A percentile compares a stretch with the other conserved stretches of the same genome.
These are phyloP conservation scores for Leptinotarsa juncta DNA, from an alignment of 2,888 invertebrate species.

Conservation along the genomic window DNA sequence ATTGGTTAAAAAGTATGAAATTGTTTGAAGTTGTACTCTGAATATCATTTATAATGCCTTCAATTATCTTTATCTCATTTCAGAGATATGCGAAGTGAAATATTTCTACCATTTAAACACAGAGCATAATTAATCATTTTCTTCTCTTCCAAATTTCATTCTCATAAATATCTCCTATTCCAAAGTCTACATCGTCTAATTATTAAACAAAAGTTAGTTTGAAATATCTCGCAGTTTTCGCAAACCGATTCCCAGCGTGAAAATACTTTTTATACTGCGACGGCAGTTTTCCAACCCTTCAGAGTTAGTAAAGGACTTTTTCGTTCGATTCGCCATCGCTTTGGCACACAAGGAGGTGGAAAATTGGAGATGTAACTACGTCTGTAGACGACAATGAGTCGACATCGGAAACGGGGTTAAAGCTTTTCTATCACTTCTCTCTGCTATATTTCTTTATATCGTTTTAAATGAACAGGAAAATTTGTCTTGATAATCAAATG, in stretches of 20 bases:
- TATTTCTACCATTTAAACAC: too few species aligned
- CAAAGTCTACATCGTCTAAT: neutral
- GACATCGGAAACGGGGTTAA: conserved; percentile 1
- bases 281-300: neutral
- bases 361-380: conserved; percentile 8
- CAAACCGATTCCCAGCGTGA: neutral
- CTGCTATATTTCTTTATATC: neutral
- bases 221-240: neutral
- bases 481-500: neutral
- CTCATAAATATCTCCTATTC: neutral
- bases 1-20: too few species aligned
- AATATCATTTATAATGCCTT: too few species aligned
- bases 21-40: too few species aligned
- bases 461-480: neutral
- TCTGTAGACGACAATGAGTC: neutral
- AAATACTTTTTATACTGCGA: neutral
- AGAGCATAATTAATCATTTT: too few species aligned
- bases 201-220: neutral
- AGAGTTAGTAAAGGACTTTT: neutral
- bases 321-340: conserved; percentile 1
- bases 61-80: too few species aligned
- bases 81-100: too few species aligned
- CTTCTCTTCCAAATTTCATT: neutral
- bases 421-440: neutral
- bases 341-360: neutral